These are phyloP conservation scores for Thermophis baileyi DNA, from an alignment of 2,113 vertebrate genomes.

Conservation along the genomic window DNA sequence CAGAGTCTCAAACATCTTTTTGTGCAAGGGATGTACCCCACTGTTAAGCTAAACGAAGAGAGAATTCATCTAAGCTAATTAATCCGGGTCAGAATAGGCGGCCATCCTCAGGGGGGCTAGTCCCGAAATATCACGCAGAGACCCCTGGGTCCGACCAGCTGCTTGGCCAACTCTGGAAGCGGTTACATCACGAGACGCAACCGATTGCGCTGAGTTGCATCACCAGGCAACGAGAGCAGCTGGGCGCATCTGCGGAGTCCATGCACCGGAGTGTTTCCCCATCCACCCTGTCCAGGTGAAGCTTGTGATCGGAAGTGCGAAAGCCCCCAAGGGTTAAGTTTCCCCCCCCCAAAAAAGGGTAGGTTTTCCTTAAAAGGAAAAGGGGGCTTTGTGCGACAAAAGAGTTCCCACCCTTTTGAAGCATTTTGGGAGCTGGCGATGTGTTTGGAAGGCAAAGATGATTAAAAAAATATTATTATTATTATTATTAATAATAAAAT, in stretches of 20 bases:
- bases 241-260: not conserved
- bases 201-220: conserved; percentile 2
- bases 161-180: not conserved
- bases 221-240: not conserved
- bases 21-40: no score
- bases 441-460: not conserved
- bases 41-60: not conserved
- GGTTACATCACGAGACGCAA: not conserved
- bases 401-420: not conserved
- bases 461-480: no score
- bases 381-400: not conserved
- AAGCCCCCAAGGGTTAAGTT: not conserved
- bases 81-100: rapidly evolving
- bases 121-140: not conserved
- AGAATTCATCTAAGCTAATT: not conserved
- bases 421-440: not conserved
- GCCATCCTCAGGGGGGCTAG: no score
- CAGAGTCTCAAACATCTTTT: no score
- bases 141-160: not conserved
- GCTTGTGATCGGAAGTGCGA: no score
- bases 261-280: not conserved
- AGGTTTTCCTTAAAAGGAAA: not conserved
- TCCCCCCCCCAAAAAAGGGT: no score
- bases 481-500: no score
- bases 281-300: no score